Conservation (phyloP, 2,113 vertebrate species). For the Zosterops borbonicus region DNA sequence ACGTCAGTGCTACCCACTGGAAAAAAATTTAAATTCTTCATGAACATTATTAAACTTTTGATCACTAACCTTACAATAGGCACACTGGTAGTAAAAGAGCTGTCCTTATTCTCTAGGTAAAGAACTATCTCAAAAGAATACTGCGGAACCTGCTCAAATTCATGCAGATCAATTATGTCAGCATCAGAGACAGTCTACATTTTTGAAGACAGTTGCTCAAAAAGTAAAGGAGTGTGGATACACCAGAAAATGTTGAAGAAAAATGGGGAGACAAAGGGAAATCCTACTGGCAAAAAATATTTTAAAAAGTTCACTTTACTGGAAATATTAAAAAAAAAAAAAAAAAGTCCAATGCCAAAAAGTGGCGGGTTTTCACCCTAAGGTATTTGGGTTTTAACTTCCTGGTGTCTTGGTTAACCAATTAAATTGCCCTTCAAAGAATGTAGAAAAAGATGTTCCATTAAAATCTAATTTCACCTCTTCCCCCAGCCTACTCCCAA, state of each 20-base stretch:
- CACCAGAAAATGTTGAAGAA: background rate
- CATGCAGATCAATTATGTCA: background rate
- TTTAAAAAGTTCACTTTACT: background rate
- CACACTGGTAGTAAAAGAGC: background rate
- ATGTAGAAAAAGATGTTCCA: background rate
- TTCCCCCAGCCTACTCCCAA: fast-evolving
- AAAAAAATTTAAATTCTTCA: background rate
- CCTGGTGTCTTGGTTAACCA: background rate
- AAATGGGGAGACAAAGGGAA: background rate
- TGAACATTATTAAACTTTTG: background rate
- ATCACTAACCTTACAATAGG: background rate
- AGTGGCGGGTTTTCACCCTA: background rate
- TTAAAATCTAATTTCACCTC: background rate
- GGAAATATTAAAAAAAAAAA: background rate
- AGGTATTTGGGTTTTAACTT: background rate
- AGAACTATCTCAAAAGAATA: background rate
- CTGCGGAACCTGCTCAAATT: background rate
- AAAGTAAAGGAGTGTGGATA: background rate
- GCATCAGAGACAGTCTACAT: background rate
- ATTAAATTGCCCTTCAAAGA: background rate
- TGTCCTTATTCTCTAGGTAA: background rate
- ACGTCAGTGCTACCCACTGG: background rate
- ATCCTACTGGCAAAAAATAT: background rate
- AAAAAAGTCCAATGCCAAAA: background rate
- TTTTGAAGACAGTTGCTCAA: background rate